phyloP scores from a whole-genome alignment of 2,797 vertebrate species.

The Sebastes matsubarae region DNA sequence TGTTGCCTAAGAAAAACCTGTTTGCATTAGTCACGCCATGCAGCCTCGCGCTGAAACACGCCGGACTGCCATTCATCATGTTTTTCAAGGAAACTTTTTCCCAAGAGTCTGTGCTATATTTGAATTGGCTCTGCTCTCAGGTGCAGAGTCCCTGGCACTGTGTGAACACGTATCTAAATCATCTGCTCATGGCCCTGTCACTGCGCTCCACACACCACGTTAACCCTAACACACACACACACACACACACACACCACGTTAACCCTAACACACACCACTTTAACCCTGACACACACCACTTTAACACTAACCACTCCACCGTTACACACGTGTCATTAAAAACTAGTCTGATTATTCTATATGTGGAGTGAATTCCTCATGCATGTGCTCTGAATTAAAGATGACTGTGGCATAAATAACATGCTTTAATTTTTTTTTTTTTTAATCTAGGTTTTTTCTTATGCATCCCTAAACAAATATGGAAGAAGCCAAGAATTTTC shows the following conservation, averaged over 20 bases:
- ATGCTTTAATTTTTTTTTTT: not conserved
- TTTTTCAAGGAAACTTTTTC: slow-evolving; percentile 72
- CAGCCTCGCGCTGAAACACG: slow-evolving; percentile 55
- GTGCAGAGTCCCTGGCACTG: slow-evolving; percentile 66
- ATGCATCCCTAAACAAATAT: not conserved
- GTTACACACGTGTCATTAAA: slow-evolving; percentile 34
- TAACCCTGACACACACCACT: no score
- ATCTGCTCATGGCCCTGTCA: slow-evolving; percentile 59
- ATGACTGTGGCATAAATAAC: not conserved
- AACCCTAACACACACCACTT: no score
- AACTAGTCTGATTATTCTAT: slow-evolving; percentile 25
- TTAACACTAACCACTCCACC: slow-evolving; percentile 35
- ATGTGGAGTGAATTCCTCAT: not conserved
- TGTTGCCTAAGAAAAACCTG: slow-evolving; percentile 65
- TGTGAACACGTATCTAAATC: slow-evolving; percentile 71
- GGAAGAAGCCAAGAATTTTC: not conserved
- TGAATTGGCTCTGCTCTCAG: slow-evolving; percentile 74
- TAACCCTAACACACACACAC: not conserved
- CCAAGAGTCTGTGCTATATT: slow-evolving; percentile 77
- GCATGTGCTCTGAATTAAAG: not conserved
- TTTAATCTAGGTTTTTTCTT: not conserved
- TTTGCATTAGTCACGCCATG: slow-evolving; percentile 72
- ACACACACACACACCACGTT: no score
- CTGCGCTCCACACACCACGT: slow-evolving; percentile 26
- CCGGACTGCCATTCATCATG: slow-evolving; percentile 66